phyloP scores from a whole-genome alignment of 2,113 vertebrate species.

The Hippoglossus stenolepis region DNA sequence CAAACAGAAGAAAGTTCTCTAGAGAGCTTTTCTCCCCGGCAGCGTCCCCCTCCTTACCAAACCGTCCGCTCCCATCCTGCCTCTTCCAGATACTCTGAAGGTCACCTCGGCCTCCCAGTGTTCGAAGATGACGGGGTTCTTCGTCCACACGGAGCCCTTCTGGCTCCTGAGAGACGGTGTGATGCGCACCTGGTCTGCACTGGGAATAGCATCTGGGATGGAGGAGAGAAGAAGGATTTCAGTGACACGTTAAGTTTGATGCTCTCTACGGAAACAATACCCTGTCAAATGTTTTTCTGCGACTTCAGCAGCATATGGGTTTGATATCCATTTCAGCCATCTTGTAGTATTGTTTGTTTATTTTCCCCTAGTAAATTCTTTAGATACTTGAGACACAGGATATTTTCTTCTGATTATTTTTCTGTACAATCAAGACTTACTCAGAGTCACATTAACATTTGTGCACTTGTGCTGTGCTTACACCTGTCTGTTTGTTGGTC shows the following conservation, averaged over 20 bases:
- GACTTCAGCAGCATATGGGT: neutral
- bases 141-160: constrained; percentile 93
- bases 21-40: neutral
- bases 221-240: neutral
- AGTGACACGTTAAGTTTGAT: neutral
- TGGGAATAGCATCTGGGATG: constrained; percentile 92
- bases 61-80: constrained; percentile 94
- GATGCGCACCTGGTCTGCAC: constrained; percentile 94
- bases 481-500: too few relatives aligned
- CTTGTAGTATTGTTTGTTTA: too few relatives aligned
- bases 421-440: too few relatives aligned
- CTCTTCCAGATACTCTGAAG: constrained; percentile 94
- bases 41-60: constrained; percentile 82
- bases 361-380: too few relatives aligned
- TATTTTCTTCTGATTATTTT: too few relatives aligned
- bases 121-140: constrained; percentile 86
- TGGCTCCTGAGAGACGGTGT: constrained; percentile 96
- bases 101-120: constrained; percentile 95
- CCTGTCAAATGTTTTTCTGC: too few relatives aligned
- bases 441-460: too few relatives aligned
- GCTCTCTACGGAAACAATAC: neutral
- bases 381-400: too few relatives aligned
- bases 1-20: neutral
- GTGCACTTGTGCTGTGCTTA: too few relatives aligned
- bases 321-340: neutral